phyloP scores from a whole-genome alignment of 1,140 invertebrate genomes.

The Asobara japonica region DNA sequence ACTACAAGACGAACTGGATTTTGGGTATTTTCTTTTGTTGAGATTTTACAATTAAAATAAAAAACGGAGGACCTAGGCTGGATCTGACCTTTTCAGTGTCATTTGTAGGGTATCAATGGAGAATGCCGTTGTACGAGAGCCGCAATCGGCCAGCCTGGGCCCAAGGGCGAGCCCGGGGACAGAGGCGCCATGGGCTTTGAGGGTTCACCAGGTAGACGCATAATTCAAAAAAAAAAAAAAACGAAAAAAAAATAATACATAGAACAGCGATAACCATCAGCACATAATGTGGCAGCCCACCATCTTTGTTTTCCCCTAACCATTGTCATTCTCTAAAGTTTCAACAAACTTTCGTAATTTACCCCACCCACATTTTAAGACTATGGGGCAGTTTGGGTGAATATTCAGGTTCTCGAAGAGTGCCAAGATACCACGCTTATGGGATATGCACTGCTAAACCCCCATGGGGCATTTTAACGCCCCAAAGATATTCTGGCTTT shows the following conservation, averaged over 20 bases:
- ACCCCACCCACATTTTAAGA: background rate
- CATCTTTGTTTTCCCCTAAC: background rate
- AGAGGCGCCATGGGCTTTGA: conserved; percentile 63
- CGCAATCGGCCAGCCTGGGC: conserved; percentile 60
- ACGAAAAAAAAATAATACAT: background rate
- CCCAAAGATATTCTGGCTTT: conserved; percentile 14
- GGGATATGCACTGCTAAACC: conserved; percentile 14
- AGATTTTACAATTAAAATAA: too few relatives aligned
- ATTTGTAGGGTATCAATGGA: conserved; percentile 64
- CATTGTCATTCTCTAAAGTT: background rate
- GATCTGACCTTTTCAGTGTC: conserved; percentile 60
- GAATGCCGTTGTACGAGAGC: conserved; percentile 63
- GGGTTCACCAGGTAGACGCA: conserved; percentile 62
- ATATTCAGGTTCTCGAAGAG: background rate
- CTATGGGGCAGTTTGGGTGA: background rate
- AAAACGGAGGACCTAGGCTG: conserved; percentile 63
- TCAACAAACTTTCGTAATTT: background rate
- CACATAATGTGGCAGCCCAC: background rate
- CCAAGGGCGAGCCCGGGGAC: conserved; percentile 66
- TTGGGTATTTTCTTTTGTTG: too few relatives aligned
- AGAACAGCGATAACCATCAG: conserved; percentile 3
- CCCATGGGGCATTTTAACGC: conserved; percentile 22
- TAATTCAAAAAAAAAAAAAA: conserved; percentile 22
- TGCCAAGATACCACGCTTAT: background rate
- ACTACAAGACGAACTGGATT: too few relatives aligned